phyloP scores from a whole-genome alignment of 1,140 invertebrate species.

The Leguminivora glycinivorella region DNA sequence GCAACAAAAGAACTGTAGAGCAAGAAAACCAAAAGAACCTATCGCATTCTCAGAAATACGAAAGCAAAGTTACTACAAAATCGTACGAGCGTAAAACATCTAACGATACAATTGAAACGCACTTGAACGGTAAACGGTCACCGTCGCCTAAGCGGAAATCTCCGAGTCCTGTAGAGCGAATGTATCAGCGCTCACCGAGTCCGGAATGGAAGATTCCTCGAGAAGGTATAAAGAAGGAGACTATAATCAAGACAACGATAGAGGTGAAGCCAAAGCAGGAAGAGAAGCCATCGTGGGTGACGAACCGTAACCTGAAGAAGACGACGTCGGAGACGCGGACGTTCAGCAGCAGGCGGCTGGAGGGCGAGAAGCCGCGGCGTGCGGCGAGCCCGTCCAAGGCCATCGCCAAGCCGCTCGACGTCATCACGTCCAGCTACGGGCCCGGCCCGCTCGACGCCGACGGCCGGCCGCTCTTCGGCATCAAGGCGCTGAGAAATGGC shows the following conservation, averaged over 20 bases:
- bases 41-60: constrained; percentile 35
- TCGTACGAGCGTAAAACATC: constrained; percentile 53
- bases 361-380: constrained; percentile 65
- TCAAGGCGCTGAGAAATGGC: constrained; percentile 85
- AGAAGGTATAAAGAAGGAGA: constrained; percentile 52
- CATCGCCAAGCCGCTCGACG: constrained; percentile 76
- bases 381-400: constrained; percentile 66
- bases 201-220: constrained; percentile 51
- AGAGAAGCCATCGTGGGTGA: constrained; percentile 80
- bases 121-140: constrained; percentile 58
- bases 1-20: constrained; percentile 46
- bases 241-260: constrained; percentile 57
- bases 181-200: constrained; percentile 50
- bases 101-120: constrained; percentile 55
- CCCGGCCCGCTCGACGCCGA: constrained; percentile 89
- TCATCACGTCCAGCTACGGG: constrained; percentile 89
- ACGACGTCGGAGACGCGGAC: constrained; percentile 67
- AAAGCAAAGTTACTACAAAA: constrained; percentile 41
- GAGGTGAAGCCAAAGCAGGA: constrained; percentile 60
- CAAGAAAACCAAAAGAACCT: constrained; percentile 39
- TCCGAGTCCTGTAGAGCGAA: constrained; percentile 40
- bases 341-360: constrained; percentile 68
- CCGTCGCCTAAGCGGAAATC: constrained; percentile 54
- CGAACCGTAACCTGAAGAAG: constrained; percentile 77
- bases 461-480: constrained; percentile 87